Base-by-base conservation (phyloP, 2,888 invertebrate species). In the Villa cingulata region DNA sequence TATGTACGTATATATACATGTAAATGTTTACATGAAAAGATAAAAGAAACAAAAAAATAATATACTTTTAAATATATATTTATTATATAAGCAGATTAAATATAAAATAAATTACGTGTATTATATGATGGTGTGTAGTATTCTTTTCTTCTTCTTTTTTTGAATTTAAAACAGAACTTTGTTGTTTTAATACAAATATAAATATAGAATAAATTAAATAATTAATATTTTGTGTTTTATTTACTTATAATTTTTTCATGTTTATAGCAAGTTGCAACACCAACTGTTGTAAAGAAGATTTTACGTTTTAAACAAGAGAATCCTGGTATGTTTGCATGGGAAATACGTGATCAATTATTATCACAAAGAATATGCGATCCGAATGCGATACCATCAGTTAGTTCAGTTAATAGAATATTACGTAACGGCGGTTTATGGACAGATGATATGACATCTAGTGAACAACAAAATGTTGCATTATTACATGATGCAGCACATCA, bases 291-390 rank as follows among this genome's bases (percentile, higher is more conserved):
- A 15, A 87, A 91, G 72, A 89, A 91, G 72, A 95, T 96, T 57
- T 78, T 94, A 32, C 83, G 91, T 6, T 79, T 91, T 59, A 95
- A 95, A 66, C 89, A 90, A 62, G 91, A 94, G 66, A 92, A 94
- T 68, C 94, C 94, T 1, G 88, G 90, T 6, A 87, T 94, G 81
- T 94, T 95, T 67, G 94, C 94, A 12, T 95, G 94, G 92, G 95
- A 95, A 74, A 94, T 95, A 54, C 76, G 94, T 0, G 87, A 95
- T 68, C 81, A 88, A 58, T 74, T 95, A 54, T 79, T 94, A 46
- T 80, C 86, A 41, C 91, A 92, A 60, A 78, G 91, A 48, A 85
- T 92, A 55, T 94, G 92, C 62, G 92, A 92, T 65, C 86, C 87
- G 0, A 85, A 84, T 66, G 83, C 85, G 52, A 86, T 92, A 57